A percentile compares a stretch with the other conserved stretches of the same genome.
phyloP scores from a whole-genome alignment of 2,797 vertebrate genomes.

The Lagodon rhomboides region DNA sequence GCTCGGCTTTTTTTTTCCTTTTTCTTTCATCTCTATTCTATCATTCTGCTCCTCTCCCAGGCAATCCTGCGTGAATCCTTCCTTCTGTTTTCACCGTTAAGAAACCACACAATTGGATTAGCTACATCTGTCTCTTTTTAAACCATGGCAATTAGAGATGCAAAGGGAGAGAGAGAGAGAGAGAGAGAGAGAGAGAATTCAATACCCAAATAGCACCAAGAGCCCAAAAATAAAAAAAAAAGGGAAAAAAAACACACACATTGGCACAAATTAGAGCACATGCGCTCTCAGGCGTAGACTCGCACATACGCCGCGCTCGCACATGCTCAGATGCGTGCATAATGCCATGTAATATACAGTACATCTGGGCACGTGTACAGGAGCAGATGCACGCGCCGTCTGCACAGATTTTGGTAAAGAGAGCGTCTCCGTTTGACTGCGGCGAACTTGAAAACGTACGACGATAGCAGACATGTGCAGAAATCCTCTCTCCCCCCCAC shows the following conservation, averaged over 20 bases:
- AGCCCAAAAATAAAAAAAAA: conserved; percentile 33
- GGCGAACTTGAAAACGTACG: conserved; percentile 52
- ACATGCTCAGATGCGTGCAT: conserved; percentile 46
- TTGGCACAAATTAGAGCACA: conserved; percentile 59
- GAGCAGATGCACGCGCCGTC: conserved; percentile 50
- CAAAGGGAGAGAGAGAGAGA: no score
- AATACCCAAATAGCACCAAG: conserved; percentile 71
- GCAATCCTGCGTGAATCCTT: conserved; percentile 75
- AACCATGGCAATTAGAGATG: conserved; percentile 82
- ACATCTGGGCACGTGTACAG: conserved; percentile 36
- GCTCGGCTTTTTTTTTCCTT: conserved; percentile 69
- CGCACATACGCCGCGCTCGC: conserved; percentile 36
- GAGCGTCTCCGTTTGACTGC: conserved; percentile 40
- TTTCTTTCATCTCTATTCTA: conserved; percentile 77
- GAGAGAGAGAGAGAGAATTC: conserved; percentile 74
- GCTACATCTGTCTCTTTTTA: conserved; percentile 84
- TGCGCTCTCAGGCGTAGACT: conserved; percentile 35
- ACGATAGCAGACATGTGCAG: conserved; percentile 34
- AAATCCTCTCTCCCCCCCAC: conserved; percentile 1
- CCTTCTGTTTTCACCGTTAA: conserved; percentile 77
- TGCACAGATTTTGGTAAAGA: conserved; percentile 55
- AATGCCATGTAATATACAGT: conserved; percentile 58
- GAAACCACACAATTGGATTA: conserved; percentile 85
- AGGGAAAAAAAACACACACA: conserved; percentile 37
- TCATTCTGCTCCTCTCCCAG: conserved; percentile 68